Evolutionary conservation across 2,888 invertebrate genomes (phyloP), one percentile per base, ranked within the genome.

Genomic region (Mellilla xanthometata): DNA sequence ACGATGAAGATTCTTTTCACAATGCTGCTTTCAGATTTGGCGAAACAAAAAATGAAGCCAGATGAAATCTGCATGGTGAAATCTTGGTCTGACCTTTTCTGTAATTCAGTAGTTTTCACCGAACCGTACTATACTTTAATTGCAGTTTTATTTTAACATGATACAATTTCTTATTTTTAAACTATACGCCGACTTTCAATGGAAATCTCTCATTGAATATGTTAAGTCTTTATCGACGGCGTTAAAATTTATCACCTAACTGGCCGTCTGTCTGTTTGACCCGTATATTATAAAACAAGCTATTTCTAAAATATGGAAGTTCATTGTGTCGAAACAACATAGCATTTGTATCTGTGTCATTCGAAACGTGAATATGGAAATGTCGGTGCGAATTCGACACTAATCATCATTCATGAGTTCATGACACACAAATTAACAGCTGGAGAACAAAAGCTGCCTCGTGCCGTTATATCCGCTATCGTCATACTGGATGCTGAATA

Each of bases 391-490:
- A 61, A 62, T 66, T 68, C 51, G 51, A 49, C 57, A 53, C 59
- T 64, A 59, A 62, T 72, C 58, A 53, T 52, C 64, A 71, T 71
- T 67, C 68, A 62, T 58, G 54, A 58, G 49, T 54, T 54, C 56
- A 68, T 72, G 73, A 66, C 70, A 72, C 61, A 72, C 52, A 71
- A 72, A 71, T 72, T 68, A 68, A 64, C 65, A 60, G 51, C 50
- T 45, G 52, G 51, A 68, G 65, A 72, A 73, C 73, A 73, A 73
- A 72, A 66, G 62, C 52, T 65, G 57, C 48, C 49, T 45, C 38
- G 57, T 64, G 56, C 77, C 76, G 77, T 76, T 76, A 76, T 61
- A 69, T 76, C 76, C 76, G 76, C 53, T 61, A 58, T 65, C 74
- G 73, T 75, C 70, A 74, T 55, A 39, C 51, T 62, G 61, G 67